A percentile compares a stretch with the other conserved stretches of the same genome.
Conservation (phyloP, 1,140 invertebrate genomes). For the Parapsyche elsis region DNA sequence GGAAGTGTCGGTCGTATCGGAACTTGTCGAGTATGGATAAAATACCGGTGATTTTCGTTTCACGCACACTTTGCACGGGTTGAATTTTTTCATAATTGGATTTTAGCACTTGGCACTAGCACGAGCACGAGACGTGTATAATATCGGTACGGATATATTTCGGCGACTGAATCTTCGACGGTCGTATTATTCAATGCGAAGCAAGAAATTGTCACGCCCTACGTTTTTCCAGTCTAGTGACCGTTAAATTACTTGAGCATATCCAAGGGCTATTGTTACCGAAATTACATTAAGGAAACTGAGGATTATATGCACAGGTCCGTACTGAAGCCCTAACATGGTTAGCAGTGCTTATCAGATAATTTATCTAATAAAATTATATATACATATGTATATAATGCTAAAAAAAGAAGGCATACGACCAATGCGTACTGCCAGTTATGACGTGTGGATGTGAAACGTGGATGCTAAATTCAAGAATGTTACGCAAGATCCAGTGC, state of each 20-base stretch:
- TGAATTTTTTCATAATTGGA: slow-evolving; percentile 45
- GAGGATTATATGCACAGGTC: no score
- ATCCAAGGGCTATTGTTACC: slow-evolving; percentile 40
- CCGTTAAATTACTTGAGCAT: slow-evolving; percentile 26
- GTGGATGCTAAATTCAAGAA: no score
- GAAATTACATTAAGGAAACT: not conserved
- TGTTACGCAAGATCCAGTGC: no score
- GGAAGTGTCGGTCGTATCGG: slow-evolving; percentile 63
- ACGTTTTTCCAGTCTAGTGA: slow-evolving; percentile 33
- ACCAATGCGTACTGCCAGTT: no score
- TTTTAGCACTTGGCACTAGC: not conserved
- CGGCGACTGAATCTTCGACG: slow-evolving; percentile 33
- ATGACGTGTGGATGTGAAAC: no score
- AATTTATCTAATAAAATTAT: no score
- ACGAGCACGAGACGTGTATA: not conserved
- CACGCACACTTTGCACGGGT: slow-evolving; percentile 50
- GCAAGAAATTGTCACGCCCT: slow-evolving; percentile 35
- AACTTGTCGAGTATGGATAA: slow-evolving; percentile 62
- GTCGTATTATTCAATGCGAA: slow-evolving; percentile 13
- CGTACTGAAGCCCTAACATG: no score
- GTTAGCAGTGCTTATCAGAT: no score
- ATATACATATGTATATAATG: no score
- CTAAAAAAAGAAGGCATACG: no score
- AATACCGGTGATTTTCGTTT: slow-evolving; percentile 60
- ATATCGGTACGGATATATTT: slow-evolving; percentile 18